Percentiles rank a stretch among this genome's conserved stretches.
Evolutionary conservation across 2,888 invertebrate species (phyloP).

Genomic region (Strigamia maritima): DNA sequence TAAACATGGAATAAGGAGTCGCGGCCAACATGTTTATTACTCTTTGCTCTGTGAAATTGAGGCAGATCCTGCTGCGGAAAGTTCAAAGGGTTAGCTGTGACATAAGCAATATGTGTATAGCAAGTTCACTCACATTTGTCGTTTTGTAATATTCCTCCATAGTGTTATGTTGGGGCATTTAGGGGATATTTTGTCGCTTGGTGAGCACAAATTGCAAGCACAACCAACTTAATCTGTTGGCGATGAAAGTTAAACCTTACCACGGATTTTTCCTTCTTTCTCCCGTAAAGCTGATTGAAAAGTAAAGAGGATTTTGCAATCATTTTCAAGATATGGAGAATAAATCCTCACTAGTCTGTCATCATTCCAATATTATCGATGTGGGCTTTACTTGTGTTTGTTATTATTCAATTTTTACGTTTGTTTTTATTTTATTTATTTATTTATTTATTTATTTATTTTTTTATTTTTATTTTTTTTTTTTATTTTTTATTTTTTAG

Average conservation of each 20-base stretch:
- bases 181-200: background rate
- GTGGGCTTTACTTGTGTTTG: background rate
- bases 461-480: background rate
- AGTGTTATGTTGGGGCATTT: background rate
- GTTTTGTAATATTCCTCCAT: background rate
- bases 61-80: background rate
- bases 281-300: background rate
- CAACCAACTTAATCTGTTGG: background rate
- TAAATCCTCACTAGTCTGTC: background rate
- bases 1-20: constrained; percentile 4
- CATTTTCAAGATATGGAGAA: background rate
- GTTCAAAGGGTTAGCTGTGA: background rate
- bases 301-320: background rate
- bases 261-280: background rate
- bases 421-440: background rate
- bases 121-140: background rate
- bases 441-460: background rate
- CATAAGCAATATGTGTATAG: background rate
- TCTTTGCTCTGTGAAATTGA: background rate
- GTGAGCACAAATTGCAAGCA: background rate
- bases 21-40: background rate
- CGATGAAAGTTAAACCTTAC: constrained; percentile 4
- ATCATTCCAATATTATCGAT: background rate
- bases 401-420: background rate
- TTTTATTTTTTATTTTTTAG: background rate